Base-by-base conservation (phyloP, 2,888 invertebrate genomes). In the Labia minor region DNA sequence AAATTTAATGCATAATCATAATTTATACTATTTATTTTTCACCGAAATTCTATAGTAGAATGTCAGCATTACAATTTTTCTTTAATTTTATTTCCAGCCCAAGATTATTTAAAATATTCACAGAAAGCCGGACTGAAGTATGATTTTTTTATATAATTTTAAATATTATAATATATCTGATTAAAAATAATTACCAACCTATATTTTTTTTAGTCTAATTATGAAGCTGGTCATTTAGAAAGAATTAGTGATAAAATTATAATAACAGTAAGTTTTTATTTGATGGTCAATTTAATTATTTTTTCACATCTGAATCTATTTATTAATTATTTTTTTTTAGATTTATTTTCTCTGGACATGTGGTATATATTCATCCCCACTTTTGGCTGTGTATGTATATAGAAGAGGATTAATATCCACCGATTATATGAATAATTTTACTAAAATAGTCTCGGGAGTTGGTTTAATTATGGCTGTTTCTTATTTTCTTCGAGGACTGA, bases 191-290 rank as follows among this genome's bases (percentile, higher is more conserved):
- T n/a, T n/a, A n/a, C n/a, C n/a, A n/a, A n/a, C n/a, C n/a, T n/a
- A n/a, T n/a, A n/a, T n/a, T n/a, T 68, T 72, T 80, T 79, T 71
- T 74, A 86, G 86, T 83, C 81, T 71, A 75, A 85, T 69, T 91
- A 92, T 73, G 82, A 86, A 73, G 84, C 89, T n/a, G 80, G 81
- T 66, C 80, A 79, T 61, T 75, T 86, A 68, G 92, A 92, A 77
- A 85, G 83, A 78, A 86, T 85, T 82, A 86, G 89, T 33, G 88
- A 91, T 73, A 85, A 85, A 76, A 79, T 90, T 19, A 82, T 91
- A 37, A 81, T 83, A 70, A 81, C 84, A 49, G 88, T 88, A 78
- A 83, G 84, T 77, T 70, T 71, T 19, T 61, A 62, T 49, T 14
- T 62, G 14, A 14, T 26, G 21, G 20, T 21, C 61, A 16, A 19